Conservation (phyloP, 1,140 invertebrate species). For the Stegodyphus dumicola region DNA sequence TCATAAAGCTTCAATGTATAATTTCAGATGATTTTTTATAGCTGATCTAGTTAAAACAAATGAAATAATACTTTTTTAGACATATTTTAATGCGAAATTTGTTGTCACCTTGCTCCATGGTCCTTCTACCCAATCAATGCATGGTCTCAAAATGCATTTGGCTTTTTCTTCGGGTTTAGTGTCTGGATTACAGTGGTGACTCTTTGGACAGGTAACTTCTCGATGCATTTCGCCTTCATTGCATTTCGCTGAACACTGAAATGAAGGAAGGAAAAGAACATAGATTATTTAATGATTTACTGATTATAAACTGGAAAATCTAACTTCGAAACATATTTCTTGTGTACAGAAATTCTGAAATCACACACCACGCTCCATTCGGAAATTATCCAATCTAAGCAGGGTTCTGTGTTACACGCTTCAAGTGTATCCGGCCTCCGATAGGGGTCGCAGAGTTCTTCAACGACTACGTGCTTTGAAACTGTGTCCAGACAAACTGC, state of each 20-base stretch:
- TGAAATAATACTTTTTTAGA: too few relatives aligned
- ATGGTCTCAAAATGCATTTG: conserved; percentile 65
- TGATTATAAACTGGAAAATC: too few relatives aligned
- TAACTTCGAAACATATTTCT: too few relatives aligned
- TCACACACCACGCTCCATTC: conserved; percentile 67
- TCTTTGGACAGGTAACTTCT: conserved; percentile 66
- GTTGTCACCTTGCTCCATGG: conserved; percentile 68
- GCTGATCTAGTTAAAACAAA: too few relatives aligned
- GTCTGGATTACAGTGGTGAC: conserved; percentile 65
- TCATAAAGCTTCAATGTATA: too few relatives aligned
- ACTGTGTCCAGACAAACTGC: conserved; percentile 66
- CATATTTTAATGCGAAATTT: too few relatives aligned
- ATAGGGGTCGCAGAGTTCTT: conserved; percentile 65
- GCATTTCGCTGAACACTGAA: conserved; percentile 69
- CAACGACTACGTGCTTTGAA: conserved; percentile 62
- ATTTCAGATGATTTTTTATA: too few relatives aligned
- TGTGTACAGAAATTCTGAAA: too few relatives aligned
- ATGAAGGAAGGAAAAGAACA: conserved; percentile 33
- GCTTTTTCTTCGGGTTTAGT: conserved; percentile 64
- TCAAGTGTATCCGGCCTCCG: conserved; percentile 64
- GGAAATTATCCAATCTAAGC: conserved; percentile 66
- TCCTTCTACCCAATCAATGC: conserved; percentile 69
- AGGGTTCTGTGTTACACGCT: conserved; percentile 66
- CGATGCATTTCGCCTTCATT: conserved; percentile 66
- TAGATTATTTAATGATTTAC: neutral